Evolutionary conservation across 2,113 vertebrate species (phyloP), one percentile per base, ranked within the genome.

Genomic region (Burhinus oedicnemus): DNA sequence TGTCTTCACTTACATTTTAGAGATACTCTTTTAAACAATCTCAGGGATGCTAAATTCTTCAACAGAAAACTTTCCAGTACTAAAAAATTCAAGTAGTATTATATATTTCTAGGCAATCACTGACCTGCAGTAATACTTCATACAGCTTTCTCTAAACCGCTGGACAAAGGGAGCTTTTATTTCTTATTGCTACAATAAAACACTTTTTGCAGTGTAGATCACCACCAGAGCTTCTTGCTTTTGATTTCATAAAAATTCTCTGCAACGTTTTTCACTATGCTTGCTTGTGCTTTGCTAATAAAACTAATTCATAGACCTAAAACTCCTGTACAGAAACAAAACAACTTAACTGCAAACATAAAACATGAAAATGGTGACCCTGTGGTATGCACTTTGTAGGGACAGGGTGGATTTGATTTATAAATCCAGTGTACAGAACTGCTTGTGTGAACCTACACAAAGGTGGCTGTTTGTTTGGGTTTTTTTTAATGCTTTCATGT

Each of bases 131-230:
- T 86, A 90, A 74, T 58, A 86, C 15, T 60, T 90, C 64, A 93
- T 9, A 76, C 12, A 74, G 4, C 3, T 61, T 90, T 78, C 80
- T 87, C 32, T 90, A 75, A 90, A 76, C 27, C 5, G 2, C 45
- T 57, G 76, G 74, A 82, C 23, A 87, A 72, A 91, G 49, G 8
- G 22, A 91, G 12, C 14, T 79, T 95, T 87, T 72, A 66, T 75
- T 89, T 85, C 44, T 93, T 91, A 87, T 62, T 78, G 55, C 42
- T 64, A 77, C 8, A 90, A 38, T 89, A 91, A 94, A 95, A 69
- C 47, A 85, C 22, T 16, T 64, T 34, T 13, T 90, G 34, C 30
- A 85, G 49, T 27, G 27, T 62, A 87, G 74, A 23, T 82, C 45
- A 40, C 40, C 49, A 77, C 11, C 34, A 83, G 17, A 80, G 42